Evolutionary conservation across 1,140 invertebrate species (phyloP), one percentile per base, ranked within the genome.

Genomic region (Drosophila rhopaloa): DNA sequence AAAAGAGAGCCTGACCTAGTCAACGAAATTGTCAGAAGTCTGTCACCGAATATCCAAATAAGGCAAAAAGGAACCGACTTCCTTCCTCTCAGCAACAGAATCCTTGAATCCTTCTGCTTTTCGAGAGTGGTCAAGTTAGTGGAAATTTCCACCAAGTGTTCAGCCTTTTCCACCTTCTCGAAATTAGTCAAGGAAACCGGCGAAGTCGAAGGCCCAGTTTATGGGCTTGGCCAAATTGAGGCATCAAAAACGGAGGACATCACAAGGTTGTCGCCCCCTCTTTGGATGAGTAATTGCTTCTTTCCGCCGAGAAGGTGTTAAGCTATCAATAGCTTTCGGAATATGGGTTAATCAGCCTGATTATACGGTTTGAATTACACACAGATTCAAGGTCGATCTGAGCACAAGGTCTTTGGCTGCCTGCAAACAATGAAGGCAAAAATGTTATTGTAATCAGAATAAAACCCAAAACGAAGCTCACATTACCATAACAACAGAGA

Each of bases 1-100:
- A 27, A 35, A 9, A 10, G 61, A 89, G 61, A 89, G 75, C 66
- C 84, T 88, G 84, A 88, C 84, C 84, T 88, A 88, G 84, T 88
- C 84, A 88, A 88, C 80, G 72, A 65, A 79, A 29, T 79, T 62
- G 59, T 60, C 55, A 40, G 56, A 40, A 56, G 66, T 56, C 83
- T 50, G 24, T 53, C 73, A 46, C 41, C 37, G 66, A 48, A 82
- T 86, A 78, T 19, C 84, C 83, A 88, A 83, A 88, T 88, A 88
- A 77, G 83, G 84, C 72, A 80, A 80, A 60, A 59, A 60, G 58
- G 16, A 60, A 38, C 43, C 29, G 38, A 55, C 63, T 50, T 71
- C 53, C 44, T 72, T 71, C 44, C 66, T 57, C 68, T 41, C 29
- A 16, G 13, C 53, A 47, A n/a, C 44, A 46, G 68, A 73, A 61